A percentile compares a stretch with the other conserved stretches of the same genome.
Evolutionary conservation across 2,888 invertebrate species (phyloP).

Genomic region (Agriopis marginaria): DNA sequence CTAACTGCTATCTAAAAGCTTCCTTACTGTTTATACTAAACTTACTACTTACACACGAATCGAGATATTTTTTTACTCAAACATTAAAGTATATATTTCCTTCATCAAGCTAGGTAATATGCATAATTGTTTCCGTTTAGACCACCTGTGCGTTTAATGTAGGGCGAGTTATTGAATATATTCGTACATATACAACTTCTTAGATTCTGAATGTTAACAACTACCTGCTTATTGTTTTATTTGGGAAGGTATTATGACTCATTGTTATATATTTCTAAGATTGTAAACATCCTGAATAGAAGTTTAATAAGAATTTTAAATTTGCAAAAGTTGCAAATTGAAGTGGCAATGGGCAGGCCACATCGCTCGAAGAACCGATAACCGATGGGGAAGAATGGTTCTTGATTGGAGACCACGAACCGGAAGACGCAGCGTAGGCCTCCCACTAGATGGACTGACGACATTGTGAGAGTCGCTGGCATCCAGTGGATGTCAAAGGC

Average conservation of each 20-base stretch:
- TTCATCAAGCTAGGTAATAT: conserved; percentile 35
- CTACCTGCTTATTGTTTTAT: neutral
- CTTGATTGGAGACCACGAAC: no score
- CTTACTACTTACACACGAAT: conserved; percentile 4
- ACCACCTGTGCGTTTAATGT: conserved; percentile 40
- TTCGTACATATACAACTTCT: conserved; percentile 35
- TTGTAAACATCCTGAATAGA: conserved; percentile 15
- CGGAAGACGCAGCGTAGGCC: no score
- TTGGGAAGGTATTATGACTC: neutral
- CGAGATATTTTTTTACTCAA: conserved; percentile 17
- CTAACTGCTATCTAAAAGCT: no score
- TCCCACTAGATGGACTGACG: no score
- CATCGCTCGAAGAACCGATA: no score
- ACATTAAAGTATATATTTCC: conserved; percentile 38
- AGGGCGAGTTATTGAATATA: conserved; percentile 29
- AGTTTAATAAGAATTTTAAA: neutral
- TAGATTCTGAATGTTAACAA: conserved; percentile 37
- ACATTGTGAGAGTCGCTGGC: no score
- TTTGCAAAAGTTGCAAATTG: neutral
- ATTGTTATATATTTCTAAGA: neutral
- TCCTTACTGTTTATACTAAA: conserved; percentile 6
- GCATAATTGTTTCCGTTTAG: conserved; percentile 42
- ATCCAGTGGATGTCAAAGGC: no score
- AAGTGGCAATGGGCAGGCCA: no score
- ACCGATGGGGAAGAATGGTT: no score